These are phyloP conservation scores for Archivesica marissinica DNA, from an alignment of 1,140 invertebrate species.

Conservation along the genomic window DNA sequence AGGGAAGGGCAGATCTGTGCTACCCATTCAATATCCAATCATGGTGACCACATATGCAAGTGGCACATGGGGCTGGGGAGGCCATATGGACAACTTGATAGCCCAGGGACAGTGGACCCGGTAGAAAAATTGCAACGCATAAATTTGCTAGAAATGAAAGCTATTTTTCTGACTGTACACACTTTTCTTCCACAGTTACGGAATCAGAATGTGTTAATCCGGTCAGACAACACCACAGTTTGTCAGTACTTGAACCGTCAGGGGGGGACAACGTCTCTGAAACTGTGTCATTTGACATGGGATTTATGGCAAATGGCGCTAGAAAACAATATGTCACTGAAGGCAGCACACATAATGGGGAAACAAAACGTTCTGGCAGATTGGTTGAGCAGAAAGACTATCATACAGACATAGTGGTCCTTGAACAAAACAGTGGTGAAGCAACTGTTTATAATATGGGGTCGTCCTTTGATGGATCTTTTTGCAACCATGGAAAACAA, in stretches of 20 bases:
- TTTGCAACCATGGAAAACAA: slow-evolving; percentile 48
- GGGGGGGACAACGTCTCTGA: slow-evolving; percentile 27
- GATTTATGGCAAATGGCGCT: slow-evolving; percentile 12
- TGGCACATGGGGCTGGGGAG: slow-evolving; percentile 34
- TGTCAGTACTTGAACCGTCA: slow-evolving; percentile 49
- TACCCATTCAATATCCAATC: background rate
- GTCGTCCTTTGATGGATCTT: slow-evolving; percentile 49
- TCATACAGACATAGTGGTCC: slow-evolving; percentile 38
- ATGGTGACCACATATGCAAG: slow-evolving; percentile 35
- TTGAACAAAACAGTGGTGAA: slow-evolving; percentile 33
- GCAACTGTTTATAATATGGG: slow-evolving; percentile 42
- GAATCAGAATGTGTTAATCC: slow-evolving; percentile 44
- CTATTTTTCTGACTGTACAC: slow-evolving; percentile 44
- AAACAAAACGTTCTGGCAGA: slow-evolving; percentile 23
- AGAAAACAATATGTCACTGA: slow-evolving; percentile 2
- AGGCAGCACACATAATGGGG: slow-evolving; percentile 34
- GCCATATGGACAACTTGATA: slow-evolving; percentile 11
- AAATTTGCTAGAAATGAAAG: slow-evolving; percentile 57
- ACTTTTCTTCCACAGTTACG: slow-evolving; percentile 43
- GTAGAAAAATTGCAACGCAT: slow-evolving; percentile 40
- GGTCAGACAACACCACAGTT: slow-evolving; percentile 55
- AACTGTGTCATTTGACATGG: background rate
- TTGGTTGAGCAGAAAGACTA: background rate
- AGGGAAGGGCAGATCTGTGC: slow-evolving; percentile 32
- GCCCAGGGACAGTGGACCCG: slow-evolving; percentile 46